Evolutionary conservation across 2,797 vertebrate genomes (phyloP).

Genomic region (Gymnocypris eckloni): DNA sequence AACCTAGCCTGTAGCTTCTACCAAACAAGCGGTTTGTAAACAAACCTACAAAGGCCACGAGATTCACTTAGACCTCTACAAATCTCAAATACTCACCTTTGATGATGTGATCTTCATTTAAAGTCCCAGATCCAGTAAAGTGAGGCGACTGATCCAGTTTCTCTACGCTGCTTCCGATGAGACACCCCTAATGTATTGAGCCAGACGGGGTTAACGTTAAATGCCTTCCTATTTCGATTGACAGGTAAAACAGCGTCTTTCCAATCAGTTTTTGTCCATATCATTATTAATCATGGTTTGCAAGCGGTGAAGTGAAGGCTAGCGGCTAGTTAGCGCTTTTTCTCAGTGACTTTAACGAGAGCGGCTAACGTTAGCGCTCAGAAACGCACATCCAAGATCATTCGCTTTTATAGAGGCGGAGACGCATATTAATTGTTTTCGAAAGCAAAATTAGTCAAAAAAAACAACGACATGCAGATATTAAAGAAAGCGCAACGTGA

Average conservation of each 20-base stretch:
- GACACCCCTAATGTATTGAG: conserved; percentile 57
- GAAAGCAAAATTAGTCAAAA: not conserved
- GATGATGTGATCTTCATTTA: conserved; percentile 88
- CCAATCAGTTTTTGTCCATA: conserved; percentile 9
- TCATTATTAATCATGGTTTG: conserved; percentile 42
- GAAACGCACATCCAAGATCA: conserved; percentile 72
- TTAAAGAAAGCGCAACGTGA: not conserved
- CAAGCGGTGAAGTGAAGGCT: conserved; percentile 57
- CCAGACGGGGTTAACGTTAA: conserved; percentile 76
- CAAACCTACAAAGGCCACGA: conserved; percentile 17
- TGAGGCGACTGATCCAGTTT: conserved; percentile 84
- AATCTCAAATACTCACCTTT: conserved; percentile 75
- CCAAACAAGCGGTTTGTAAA: conserved; percentile 24
- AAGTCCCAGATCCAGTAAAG: conserved; percentile 84
- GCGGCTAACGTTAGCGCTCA: conserved; percentile 69
- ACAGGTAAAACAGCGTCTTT: conserved; percentile 31
- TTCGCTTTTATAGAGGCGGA: not conserved
- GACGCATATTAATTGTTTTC: not conserved
- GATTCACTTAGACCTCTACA: not conserved
- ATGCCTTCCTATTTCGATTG: conserved; percentile 56
- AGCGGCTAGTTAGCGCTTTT: conserved; percentile 70
- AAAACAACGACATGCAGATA: not conserved
- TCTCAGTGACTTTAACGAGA: conserved; percentile 47
- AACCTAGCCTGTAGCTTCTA: conserved; percentile 31
- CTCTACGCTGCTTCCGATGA: conserved; percentile 66